A percentile compares a stretch with the other conserved stretches of the same genome.
Conservation (phyloP, 2,113 vertebrate genomes). For the Labeo rohita region DNA sequence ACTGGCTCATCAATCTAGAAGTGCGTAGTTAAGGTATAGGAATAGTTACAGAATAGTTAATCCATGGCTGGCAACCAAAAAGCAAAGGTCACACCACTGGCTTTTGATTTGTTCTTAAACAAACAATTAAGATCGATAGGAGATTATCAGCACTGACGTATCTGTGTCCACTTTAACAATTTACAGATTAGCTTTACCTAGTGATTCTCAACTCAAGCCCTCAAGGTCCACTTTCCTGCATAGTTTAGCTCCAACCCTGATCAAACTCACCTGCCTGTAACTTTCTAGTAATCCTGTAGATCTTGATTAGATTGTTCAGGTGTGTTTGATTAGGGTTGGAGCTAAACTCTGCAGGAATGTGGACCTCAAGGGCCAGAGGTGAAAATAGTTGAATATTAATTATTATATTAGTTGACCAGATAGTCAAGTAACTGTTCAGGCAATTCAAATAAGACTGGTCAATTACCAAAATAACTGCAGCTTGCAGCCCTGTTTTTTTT, state of each 20-base stretch:
- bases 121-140: background rate
- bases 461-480: background rate
- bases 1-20: background rate
- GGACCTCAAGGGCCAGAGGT: background rate
- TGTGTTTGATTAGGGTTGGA: background rate
- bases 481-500: background rate
- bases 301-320: too few relatives aligned
- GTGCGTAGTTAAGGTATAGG: background rate
- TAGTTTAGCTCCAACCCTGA: too few relatives aligned
- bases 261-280: too few relatives aligned
- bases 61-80: background rate
- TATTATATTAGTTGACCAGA: background rate
- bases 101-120: background rate
- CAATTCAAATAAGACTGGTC: background rate
- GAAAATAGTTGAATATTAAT: background rate
- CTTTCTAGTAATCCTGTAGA: too few relatives aligned
- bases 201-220: too few relatives aligned
- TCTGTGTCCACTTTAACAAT: background rate
- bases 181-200: too few relatives aligned
- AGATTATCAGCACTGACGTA: background rate
- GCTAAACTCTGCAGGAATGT: background rate
- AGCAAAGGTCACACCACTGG: background rate
- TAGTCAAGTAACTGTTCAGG: background rate
- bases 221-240: too few relatives aligned
- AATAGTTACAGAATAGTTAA: background rate